These are phyloP conservation scores for Cordilura impudica DNA, from an alignment of 2,888 invertebrate species.

Conservation along the genomic window DNA sequence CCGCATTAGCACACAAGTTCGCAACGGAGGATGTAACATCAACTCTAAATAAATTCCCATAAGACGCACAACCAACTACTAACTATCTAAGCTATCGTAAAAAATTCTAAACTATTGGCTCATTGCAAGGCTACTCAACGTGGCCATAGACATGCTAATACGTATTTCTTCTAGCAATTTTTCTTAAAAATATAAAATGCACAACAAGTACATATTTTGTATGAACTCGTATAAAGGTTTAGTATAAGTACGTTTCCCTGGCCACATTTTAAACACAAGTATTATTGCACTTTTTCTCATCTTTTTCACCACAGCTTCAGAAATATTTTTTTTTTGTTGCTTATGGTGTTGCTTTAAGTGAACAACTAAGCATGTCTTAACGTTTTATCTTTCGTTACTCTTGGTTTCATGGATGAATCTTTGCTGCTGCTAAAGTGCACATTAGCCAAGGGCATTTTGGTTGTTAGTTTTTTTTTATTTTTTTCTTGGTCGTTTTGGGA, in stretches of 20 bases:
- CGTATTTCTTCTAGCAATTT: slow-evolving; percentile 13
- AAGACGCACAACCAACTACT: slow-evolving; percentile 33
- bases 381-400: slow-evolving; percentile 53
- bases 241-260: slow-evolving; percentile 19
- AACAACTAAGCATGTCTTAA: slow-evolving; percentile 51
- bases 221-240: background rate
- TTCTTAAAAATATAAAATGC: slow-evolving; percentile 1
- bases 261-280: slow-evolving; percentile 46
- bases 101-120: slow-evolving; percentile 35
- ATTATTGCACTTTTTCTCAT: slow-evolving; percentile 23
- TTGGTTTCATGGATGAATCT: slow-evolving; percentile 50
- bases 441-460: slow-evolving; percentile 59
- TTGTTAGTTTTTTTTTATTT: slow-evolving; percentile 5
- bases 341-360: slow-evolving; percentile 32
- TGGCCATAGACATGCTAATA: slow-evolving; percentile 53
- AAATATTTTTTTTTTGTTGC: background rate
- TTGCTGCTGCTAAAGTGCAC: slow-evolving; percentile 50
- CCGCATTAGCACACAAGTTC: slow-evolving; percentile 1
- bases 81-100: slow-evolving; percentile 19
- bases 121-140: slow-evolving; percentile 51
- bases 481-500: slow-evolving; percentile 37
- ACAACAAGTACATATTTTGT: background rate
- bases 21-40: slow-evolving; percentile 7
- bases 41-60: slow-evolving; percentile 51
- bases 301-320: slow-evolving; percentile 2